Conservation (phyloP, 2,888 invertebrate genomes). For the Halictus quadricinctus region DNA sequence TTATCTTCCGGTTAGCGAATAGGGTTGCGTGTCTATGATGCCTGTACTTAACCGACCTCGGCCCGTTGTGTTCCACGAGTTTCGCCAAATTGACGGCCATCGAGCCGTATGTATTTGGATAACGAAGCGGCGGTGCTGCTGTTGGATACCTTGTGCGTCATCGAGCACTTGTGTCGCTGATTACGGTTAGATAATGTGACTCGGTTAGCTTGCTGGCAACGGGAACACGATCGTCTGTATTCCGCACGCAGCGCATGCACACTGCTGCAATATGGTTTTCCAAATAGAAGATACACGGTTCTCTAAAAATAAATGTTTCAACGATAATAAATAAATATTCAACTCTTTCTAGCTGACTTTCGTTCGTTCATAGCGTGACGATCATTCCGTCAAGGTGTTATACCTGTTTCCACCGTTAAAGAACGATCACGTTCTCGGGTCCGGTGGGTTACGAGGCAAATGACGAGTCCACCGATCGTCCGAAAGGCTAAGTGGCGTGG, state of each 20-base stretch:
- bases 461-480: conserved; percentile 15
- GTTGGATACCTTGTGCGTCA: conserved; percentile 7
- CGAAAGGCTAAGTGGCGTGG: conserved; percentile 45
- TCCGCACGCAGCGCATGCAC: background rate
- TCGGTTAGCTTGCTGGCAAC: background rate
- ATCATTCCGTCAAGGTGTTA: too few species aligned
- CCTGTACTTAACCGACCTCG: conserved; percentile 25
- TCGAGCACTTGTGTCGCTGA: conserved; percentile 1
- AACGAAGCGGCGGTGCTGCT: conserved; percentile 11
- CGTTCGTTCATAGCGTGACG: too few species aligned
- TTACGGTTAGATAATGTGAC: conserved; percentile 5
- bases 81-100: conserved; percentile 30
- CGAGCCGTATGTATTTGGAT: conserved; percentile 9
- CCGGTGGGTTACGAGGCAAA: conserved; percentile 39
- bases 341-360: too few species aligned
- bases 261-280: background rate
- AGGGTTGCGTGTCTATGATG: conserved; percentile 46
- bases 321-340: too few species aligned
- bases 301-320: too few species aligned
- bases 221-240: background rate
- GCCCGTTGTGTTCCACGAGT: conserved; percentile 9
- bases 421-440: conserved; percentile 36
- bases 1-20: conserved; percentile 55
- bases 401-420: background rate
- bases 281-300: background rate